Evolutionary conservation across 2,888 invertebrate genomes (phyloP), one percentile per base, ranked within the genome.

Genomic region (Listrodromus nycthemerus): DNA sequence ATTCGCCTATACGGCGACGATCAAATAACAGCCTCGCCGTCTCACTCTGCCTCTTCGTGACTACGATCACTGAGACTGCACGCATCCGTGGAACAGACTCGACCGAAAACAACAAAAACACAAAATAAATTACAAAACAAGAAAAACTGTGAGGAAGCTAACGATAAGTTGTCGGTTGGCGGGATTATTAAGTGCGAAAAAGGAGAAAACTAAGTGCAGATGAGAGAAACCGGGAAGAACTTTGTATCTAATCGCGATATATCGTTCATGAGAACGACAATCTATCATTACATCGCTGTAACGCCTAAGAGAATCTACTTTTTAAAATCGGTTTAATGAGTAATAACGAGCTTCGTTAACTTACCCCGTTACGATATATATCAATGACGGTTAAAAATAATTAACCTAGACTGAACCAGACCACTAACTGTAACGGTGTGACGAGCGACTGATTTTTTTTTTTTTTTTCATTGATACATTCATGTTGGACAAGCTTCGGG

Each of bases 1-100:
- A 80, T 80, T 41, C 76, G 55, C 67, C 61, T 75, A 85, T 88
- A 90, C 89, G 88, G 83, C 83, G 87, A 83, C 88, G 88, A 88
- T 89, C 85, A 91, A 92, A 92, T 92, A 91, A 92, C 90, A 91
- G 91, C 89, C 89, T 89, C 88, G 81, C 50, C 66, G 45, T 85
- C 77, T 66, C 76, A 21, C 61, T 41, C 41, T 41, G 76, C 78
- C 77, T 85, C 86, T 91, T 91, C 91, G 91, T 91, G 90, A 89
- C 88, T 86, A 65, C 63, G 76, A 67, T 82, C 77, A 55, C 61
- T 21, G 21, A 77, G 79, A 74, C 70, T 87, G 88, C 90, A 90
- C 89, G 88, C 89, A 91, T 88, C 86, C 83, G 83, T 61, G 73
- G 27, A 58, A 74, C 74, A 81, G 75, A 70, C 81, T 69, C 71